Percentiles rank a stretch among this genome's conserved stretches.
phyloP scores from a whole-genome alignment of 2,113 vertebrate genomes.

The Bettongia penicillata region DNA sequence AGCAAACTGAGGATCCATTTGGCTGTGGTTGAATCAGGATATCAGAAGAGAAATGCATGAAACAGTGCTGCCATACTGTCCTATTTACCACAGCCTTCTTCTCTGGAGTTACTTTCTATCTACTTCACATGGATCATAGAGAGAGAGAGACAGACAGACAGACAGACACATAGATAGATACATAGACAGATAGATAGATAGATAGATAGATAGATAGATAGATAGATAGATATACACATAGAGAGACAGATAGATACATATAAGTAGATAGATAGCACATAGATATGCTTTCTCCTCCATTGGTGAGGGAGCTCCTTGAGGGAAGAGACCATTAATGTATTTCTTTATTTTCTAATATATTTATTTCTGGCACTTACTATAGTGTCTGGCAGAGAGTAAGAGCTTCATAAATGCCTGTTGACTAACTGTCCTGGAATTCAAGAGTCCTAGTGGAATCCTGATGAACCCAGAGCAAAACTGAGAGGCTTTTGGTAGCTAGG shows the following conservation, averaged over 20 bases:
- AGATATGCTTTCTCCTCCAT: no score
- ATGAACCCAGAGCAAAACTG: background rate
- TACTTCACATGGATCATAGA: background rate
- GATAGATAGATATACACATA: no score
- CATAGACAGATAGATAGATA: no score
- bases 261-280: background rate
- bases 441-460: background rate
- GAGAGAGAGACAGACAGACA: no score
- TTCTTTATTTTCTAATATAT: background rate
- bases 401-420: background rate
- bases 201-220: no score
- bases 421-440: background rate
- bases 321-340: background rate
- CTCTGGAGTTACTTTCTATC: background rate
- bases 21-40: background rate
- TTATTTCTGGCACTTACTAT: background rate
- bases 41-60: background rate
- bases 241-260: no score
- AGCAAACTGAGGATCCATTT: background rate
- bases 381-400: background rate
- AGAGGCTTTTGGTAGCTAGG: background rate
- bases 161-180: no score
- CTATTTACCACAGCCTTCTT: background rate
- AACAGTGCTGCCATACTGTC: background rate
- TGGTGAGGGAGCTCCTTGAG: background rate